phyloP scores from a whole-genome alignment of 1,140 invertebrate species.

The Eriosoma lanigerum region DNA sequence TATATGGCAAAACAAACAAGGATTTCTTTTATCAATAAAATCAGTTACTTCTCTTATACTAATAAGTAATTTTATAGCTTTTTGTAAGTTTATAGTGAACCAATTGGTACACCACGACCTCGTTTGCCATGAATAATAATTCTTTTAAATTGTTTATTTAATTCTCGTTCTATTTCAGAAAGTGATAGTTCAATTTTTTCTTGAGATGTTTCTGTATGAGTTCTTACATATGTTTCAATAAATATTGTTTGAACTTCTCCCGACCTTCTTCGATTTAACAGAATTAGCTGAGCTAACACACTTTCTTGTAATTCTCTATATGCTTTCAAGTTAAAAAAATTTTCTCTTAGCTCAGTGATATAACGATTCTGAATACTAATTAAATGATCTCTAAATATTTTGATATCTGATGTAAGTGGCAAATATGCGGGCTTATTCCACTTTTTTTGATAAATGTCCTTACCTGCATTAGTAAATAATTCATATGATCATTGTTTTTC shows the following conservation, averaged over 20 bases:
- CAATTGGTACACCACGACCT: neutral
- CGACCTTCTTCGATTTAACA: neutral
- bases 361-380: neutral
- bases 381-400: neutral
- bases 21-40: neutral
- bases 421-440: neutral
- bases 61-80: neutral
- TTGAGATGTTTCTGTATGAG: neutral
- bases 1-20: neutral
- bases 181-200: neutral
- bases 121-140: neutral
- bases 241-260: neutral
- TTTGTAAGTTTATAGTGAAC: neutral
- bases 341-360: neutral
- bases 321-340: neutral
- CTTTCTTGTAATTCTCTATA: neutral
- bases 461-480: neutral
- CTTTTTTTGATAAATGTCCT: neutral
- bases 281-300: neutral
- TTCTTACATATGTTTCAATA: neutral
- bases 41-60: neutral
- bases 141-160: neutral
- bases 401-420: neutral
- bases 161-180: neutral
- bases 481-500: neutral